A percentile compares a stretch with the other conserved stretches of the same genome.
Evolutionary conservation across 1,140 invertebrate species (phyloP).

Genomic region (Drosophila kepulauana): DNA sequence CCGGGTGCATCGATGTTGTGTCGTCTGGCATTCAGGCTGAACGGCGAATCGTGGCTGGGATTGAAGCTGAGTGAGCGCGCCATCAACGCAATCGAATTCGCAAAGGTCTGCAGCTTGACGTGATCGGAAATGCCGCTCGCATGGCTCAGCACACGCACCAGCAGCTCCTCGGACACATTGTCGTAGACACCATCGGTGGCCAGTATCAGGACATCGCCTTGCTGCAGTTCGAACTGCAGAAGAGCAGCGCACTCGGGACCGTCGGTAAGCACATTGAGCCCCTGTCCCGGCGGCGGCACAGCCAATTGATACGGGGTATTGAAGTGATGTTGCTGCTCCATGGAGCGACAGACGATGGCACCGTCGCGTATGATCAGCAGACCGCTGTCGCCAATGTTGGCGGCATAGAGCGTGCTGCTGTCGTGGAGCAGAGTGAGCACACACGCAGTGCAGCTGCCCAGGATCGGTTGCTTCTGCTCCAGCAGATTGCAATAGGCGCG

Average conservation of each 20-base stretch:
- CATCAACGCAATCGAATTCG: conserved; percentile 97
- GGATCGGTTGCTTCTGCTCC: conserved; percentile 85
- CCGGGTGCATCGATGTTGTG: conserved; percentile 96
- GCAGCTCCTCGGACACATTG: conserved; percentile 95
- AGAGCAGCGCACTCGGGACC: conserved; percentile 96
- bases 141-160: conserved; percentile 85
- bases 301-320: conserved; percentile 99
- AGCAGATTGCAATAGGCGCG: conserved; percentile 85
- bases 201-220: conserved; percentile 97
- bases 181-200: conserved; percentile 99
- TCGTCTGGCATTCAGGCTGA: conserved; percentile 95
- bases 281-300: conserved; percentile 94
- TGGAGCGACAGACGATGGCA: conserved; percentile 94
- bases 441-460: conserved; percentile 63
- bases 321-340: conserved; percentile 99
- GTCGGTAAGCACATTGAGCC: conserved; percentile 93
- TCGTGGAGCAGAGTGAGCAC: conserved; percentile 95
- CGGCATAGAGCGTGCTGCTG: conserved; percentile 94
- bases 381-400: conserved; percentile 98
- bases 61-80: conserved; percentile 97
- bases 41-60: conserved; percentile 96
- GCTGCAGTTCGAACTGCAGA: conserved; percentile 94
- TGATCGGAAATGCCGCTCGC: conserved; percentile 89
- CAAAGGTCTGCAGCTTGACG: conserved; percentile 92
- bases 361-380: conserved; percentile 95